Percentiles rank a stretch among this genome's conserved stretches.
Conservation (phyloP, 2,797 vertebrate genomes). For the Dendrocincla fuliginosa region DNA sequence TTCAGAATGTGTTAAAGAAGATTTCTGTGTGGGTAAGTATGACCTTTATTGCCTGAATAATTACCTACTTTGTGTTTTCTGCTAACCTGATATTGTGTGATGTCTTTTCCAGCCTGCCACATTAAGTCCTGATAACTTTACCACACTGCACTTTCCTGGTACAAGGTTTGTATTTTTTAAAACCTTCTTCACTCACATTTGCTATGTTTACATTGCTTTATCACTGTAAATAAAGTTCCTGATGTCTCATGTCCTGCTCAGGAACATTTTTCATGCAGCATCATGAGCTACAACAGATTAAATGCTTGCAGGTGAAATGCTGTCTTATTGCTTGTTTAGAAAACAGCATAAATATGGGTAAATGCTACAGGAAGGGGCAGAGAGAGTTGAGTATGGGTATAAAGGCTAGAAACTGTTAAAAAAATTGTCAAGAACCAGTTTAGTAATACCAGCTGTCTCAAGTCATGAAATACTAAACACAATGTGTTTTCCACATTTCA, state of each 20-base stretch:
- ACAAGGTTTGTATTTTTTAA: constrained; percentile 45
- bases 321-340: background rate
- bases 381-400: background rate
- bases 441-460: background rate
- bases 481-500: background rate
- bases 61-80: background rate
- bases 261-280: background rate
- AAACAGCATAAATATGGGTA: background rate
- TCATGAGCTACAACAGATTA: background rate
- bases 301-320: background rate
- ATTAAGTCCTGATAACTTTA: constrained; percentile 19
- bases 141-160: background rate
- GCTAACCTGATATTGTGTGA: background rate
- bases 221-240: background rate
- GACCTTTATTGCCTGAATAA: background rate
- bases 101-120: constrained; percentile 11
- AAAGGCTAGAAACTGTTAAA: background rate
- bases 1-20: background rate
- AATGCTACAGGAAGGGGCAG: background rate
- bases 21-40: background rate
- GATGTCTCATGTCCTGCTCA: background rate
- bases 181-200: background rate
- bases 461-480: background rate
- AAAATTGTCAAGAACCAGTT: background rate
- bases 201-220: background rate